Percentiles rank a stretch among this genome's conserved stretches.
These are phyloP conservation scores for Furcifer pardalis DNA, from an alignment of 2,797 vertebrate species.

Conservation along the genomic window DNA sequence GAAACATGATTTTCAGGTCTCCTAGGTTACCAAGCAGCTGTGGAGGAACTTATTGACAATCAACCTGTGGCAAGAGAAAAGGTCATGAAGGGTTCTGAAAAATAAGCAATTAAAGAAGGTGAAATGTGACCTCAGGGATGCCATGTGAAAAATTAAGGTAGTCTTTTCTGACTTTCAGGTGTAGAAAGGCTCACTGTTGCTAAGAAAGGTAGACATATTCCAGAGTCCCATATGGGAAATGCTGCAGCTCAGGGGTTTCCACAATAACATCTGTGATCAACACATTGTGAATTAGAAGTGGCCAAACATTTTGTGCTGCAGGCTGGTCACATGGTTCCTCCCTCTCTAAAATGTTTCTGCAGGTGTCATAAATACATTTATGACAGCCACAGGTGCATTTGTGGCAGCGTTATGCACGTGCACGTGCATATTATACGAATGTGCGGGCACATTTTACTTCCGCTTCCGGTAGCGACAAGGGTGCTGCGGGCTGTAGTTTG, in stretches of 20 bases:
- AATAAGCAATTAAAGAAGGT: slow-evolving; percentile 35
- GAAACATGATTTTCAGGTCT: slow-evolving; percentile 49
- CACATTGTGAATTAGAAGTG: no score
- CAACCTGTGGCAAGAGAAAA: slow-evolving; percentile 29
- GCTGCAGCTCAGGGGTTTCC: background rate
- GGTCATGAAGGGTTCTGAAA: slow-evolving; percentile 14
- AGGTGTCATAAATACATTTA: no score
- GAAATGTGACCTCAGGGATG: slow-evolving; percentile 14
- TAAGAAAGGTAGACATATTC: slow-evolving; percentile 1
- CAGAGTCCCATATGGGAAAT: background rate
- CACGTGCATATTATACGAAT: no score
- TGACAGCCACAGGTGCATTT: no score
- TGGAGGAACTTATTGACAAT: slow-evolving; percentile 52
- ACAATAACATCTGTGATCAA: background rate
- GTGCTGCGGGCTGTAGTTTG: no score
- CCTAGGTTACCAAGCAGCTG: slow-evolving; percentile 61
- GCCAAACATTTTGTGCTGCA: no score
- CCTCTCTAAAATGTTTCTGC: no score
- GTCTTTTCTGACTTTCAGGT: background rate
- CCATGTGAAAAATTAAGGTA: slow-evolving; percentile 23
- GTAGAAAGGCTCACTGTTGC: slow-evolving; percentile 21
- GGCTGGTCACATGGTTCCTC: no score
- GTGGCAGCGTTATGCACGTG: no score
- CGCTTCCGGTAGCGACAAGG: no score
- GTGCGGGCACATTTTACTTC: no score